These are phyloP conservation scores for Synanthedon formicaeformis DNA, from an alignment of 2,888 invertebrate species.

Conservation along the genomic window DNA sequence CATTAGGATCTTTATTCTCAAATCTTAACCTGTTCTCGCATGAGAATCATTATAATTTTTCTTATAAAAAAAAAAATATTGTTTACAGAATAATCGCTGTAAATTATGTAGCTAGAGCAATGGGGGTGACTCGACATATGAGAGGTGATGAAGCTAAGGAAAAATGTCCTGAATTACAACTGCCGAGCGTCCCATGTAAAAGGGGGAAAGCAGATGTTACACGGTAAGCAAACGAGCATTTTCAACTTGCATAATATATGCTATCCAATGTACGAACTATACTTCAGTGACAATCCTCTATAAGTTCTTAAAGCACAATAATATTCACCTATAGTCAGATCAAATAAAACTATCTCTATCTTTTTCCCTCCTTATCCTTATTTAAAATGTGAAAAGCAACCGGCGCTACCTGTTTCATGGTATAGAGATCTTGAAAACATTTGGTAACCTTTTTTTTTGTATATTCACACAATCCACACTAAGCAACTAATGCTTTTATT, in stretches of 20 bases:
- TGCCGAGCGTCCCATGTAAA: conserved; percentile 86
- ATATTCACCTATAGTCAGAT: too few relatives aligned
- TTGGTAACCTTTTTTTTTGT: not conserved
- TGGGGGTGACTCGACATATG: conserved; percentile 92
- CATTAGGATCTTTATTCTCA: not conserved
- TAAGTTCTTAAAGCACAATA: too few relatives aligned
- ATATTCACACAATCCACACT: too few relatives aligned
- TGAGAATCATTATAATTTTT: not conserved
- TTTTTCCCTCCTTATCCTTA: too few relatives aligned
- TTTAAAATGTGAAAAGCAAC: too few relatives aligned
- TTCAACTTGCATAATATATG: too few relatives aligned
- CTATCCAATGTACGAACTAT: too few relatives aligned
- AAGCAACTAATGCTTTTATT: too few relatives aligned
- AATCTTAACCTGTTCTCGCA: not conserved
- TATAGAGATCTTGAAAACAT: too few relatives aligned
- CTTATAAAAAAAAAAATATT: not conserved
- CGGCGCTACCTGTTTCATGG: too few relatives aligned
- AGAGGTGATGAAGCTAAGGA: conserved; percentile 90
- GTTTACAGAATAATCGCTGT: conserved; percentile 90
- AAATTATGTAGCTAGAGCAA: conserved; percentile 93
- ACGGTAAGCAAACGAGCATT: conserved; percentile 68
- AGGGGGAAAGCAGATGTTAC: conserved; percentile 95
- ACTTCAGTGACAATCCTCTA: too few relatives aligned
- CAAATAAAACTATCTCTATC: too few relatives aligned
- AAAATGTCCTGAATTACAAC: conserved; percentile 87